Evolutionary conservation across 2,113 vertebrate genomes (phyloP).

Genomic region (Heterocephalus glaber): DNA sequence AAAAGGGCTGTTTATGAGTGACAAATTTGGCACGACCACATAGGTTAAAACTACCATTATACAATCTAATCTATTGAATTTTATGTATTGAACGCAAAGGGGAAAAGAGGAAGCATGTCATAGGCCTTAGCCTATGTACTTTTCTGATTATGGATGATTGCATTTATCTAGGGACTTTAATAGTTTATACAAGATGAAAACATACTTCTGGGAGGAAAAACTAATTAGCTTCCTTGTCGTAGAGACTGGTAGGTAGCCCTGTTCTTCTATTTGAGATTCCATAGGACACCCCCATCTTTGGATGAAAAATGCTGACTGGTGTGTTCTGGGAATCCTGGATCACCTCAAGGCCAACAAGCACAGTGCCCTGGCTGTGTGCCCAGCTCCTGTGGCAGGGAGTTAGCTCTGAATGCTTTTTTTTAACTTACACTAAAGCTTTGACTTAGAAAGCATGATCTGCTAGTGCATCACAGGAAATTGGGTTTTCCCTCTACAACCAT

Average conservation of each 20-base stretch:
- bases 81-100: background rate
- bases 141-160: conserved; percentile 53
- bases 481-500: conserved; percentile 31
- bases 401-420: conserved; percentile 59
- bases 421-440: conserved; percentile 54
- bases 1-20: conserved; percentile 47
- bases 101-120: background rate
- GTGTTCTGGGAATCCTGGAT: conserved; percentile 66
- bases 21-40: conserved; percentile 51
- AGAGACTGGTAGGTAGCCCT: conserved; percentile 44
- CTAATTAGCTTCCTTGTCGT: conserved; percentile 43
- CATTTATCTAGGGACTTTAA: conserved; percentile 41
- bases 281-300: conserved; percentile 57
- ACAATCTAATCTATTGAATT: background rate
- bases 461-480: conserved; percentile 31
- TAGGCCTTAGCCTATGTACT: background rate
- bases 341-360: conserved; percentile 52
- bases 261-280: conserved; percentile 42
- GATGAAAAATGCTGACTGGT: conserved; percentile 73
- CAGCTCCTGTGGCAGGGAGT: conserved; percentile 72
- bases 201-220: conserved; percentile 52
- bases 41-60: conserved; percentile 25
- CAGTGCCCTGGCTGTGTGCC: conserved; percentile 64
- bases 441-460: conserved; percentile 58
- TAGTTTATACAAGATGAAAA: conserved; percentile 57